phyloP scores from a whole-genome alignment of 2,888 invertebrate species.

The Dynastes grantii region DNA sequence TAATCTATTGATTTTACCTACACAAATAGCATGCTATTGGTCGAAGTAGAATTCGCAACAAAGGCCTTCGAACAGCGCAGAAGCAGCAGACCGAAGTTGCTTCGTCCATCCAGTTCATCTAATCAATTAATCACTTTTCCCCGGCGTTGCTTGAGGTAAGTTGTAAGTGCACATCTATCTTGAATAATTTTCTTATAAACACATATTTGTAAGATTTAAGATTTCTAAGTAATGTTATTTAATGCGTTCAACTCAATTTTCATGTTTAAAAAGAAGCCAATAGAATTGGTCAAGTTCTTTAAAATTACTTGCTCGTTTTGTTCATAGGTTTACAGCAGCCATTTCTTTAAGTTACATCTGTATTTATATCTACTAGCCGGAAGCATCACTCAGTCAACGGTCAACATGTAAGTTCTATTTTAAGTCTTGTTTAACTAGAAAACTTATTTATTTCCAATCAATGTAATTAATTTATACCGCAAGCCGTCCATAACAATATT shows the following conservation, averaged over 20 bases:
- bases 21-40: not conserved
- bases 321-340: not conserved
- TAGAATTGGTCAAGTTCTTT: not conserved
- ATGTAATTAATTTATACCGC: not conserved
- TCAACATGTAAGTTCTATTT: constrained; percentile 28
- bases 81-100: not conserved
- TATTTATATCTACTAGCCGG: not conserved
- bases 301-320: not conserved
- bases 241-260: not conserved
- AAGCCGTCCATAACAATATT: not conserved
- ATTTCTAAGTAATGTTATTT: not conserved
- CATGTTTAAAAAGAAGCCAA: not conserved
- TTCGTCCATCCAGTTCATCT: not conserved
- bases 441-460: not conserved
- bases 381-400: not conserved
- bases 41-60: not conserved
- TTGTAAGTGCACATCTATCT: not conserved
- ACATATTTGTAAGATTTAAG: not conserved
- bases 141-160: constrained; percentile 3
- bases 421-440: not conserved
- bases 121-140: constrained; percentile 7
- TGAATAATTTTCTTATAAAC: not conserved
- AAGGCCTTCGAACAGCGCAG: not conserved
- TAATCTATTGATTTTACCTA: not conserved
- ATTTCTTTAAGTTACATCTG: constrained; percentile 1